Evolutionary conservation across 2,113 vertebrate species (phyloP), one percentile per base, ranked within the genome.

Genomic region (Notothenia rossii): DNA sequence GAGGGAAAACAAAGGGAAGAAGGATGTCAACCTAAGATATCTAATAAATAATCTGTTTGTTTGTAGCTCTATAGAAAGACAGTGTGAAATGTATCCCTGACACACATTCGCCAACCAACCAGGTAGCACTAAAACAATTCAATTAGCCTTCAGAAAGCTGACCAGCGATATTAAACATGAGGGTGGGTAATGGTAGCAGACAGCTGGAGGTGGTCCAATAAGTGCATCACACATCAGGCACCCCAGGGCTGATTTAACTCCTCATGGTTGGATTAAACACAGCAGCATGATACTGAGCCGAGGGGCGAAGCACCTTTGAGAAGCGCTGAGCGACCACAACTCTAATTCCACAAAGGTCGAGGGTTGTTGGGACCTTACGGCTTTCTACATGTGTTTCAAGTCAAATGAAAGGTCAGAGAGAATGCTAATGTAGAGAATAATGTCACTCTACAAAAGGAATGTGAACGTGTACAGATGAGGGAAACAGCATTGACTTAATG

Each of bases 151-250:
- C 36, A 59, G 88, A 2, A 49, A 80, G 49, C 67, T 68, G 84
- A 61, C 81, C 48, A 13, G 7, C 29, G 8, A 59, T 14, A 48
- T 91, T 73, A 63, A 53, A 66, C 67, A 72, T 51, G 48, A 62
- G 33, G 61, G 25, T 22, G 9, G 74, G 72, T 85, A 75, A 89
- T 76, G 68, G n/a, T 33, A 60, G 54, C 80, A 14, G 90, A 91
- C 88, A 83, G 78, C 79, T 89, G 84, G 75, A 81, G 75, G 79
- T 43, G 75, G 70, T 85, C 65, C 81, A 70, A 68, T 68, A 69
- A 81, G 77, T 69, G 88, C 78, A 76, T 84, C 78, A 61, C 85
- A 82, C 88, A 68, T 77, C 62, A 74, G n/a, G 46, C 49, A 29
- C 72, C 76, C 1, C 22, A 2, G 59, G 88, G 81, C 72, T 72